Evolutionary conservation across 1,140 invertebrate genomes (phyloP).

Genomic region (Semibalanus balanoides): DNA sequence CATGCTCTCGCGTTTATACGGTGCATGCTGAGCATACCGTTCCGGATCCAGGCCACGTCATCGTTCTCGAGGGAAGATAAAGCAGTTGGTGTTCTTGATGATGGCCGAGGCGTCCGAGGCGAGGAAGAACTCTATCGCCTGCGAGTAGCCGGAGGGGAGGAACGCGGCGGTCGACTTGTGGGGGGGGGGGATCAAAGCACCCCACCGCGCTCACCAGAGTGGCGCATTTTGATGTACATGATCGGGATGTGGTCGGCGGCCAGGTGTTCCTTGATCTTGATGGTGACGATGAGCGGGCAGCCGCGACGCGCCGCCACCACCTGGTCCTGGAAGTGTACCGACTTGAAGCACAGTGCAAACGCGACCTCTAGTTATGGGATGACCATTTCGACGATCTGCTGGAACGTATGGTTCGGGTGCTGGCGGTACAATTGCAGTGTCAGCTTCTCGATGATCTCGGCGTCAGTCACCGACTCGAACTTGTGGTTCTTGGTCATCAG

Average conservation of each 20-base stretch:
- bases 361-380: slow-evolving; percentile 97
- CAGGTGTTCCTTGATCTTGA: slow-evolving; percentile 85
- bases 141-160: slow-evolving; percentile 66
- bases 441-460: slow-evolving; percentile 95
- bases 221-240: slow-evolving; percentile 70
- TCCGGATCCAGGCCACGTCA: slow-evolving; percentile 45
- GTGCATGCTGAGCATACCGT: slow-evolving; percentile 89
- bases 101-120: slow-evolving; percentile 97
- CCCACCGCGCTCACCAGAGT: background rate
- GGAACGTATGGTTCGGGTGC: slow-evolving; percentile 79
- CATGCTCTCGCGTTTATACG: slow-evolving; percentile 53
- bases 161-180: slow-evolving; percentile 81
- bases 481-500: slow-evolving; percentile 73
- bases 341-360: slow-evolving; percentile 96
- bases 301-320: slow-evolving; percentile 91
- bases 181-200: slow-evolving; percentile 41
- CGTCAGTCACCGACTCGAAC: slow-evolving; percentile 97
- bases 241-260: slow-evolving; percentile 96
- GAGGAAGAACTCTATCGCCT: slow-evolving; percentile 98
- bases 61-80: slow-evolving; percentile 72
- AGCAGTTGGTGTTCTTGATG: slow-evolving; percentile 96
- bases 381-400: slow-evolving; percentile 90
- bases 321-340: slow-evolving; percentile 82
- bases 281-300: slow-evolving; percentile 90
- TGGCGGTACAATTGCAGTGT: slow-evolving; percentile 83